Evolutionary conservation across 2,797 vertebrate species (phyloP).

Genomic region (Vireo griseus): DNA sequence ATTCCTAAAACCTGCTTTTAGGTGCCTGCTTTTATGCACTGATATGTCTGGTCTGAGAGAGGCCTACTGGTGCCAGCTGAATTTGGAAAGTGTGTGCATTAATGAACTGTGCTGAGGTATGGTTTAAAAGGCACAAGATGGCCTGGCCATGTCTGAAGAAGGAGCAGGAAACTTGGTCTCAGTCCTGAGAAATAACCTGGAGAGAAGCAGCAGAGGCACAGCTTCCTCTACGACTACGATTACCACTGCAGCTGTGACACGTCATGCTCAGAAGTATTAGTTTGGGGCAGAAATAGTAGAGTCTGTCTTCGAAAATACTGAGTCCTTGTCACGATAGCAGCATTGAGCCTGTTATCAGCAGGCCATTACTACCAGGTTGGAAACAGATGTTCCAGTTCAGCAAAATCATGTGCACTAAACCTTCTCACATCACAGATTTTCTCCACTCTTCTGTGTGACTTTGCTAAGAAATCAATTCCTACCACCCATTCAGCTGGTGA

Average conservation of each 20-base stretch:
- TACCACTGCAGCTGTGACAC: background rate
- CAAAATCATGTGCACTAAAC: background rate
- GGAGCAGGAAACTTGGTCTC: background rate
- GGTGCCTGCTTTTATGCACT: background rate
- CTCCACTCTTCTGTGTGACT: background rate
- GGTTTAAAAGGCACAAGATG: background rate
- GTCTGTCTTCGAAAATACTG: background rate
- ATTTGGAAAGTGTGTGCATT: accelerated
- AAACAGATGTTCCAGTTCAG: background rate
- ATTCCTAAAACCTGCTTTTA: background rate
- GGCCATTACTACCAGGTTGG: background rate
- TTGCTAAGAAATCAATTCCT: background rate
- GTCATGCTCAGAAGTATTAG: background rate
- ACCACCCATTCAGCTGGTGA: background rate
- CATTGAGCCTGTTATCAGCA: background rate
- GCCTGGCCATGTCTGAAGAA: background rate
- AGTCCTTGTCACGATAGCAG: background rate
- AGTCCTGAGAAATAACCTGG: background rate
- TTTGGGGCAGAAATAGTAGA: background rate
- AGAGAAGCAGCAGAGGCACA: background rate
- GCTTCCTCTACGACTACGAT: background rate
- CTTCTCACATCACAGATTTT: background rate
- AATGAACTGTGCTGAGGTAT: background rate
- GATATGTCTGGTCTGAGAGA: background rate
- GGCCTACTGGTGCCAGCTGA: background rate